Evolutionary conservation across 1,140 invertebrate genomes (phyloP).

Genomic region (Papilio aristodemus): DNA sequence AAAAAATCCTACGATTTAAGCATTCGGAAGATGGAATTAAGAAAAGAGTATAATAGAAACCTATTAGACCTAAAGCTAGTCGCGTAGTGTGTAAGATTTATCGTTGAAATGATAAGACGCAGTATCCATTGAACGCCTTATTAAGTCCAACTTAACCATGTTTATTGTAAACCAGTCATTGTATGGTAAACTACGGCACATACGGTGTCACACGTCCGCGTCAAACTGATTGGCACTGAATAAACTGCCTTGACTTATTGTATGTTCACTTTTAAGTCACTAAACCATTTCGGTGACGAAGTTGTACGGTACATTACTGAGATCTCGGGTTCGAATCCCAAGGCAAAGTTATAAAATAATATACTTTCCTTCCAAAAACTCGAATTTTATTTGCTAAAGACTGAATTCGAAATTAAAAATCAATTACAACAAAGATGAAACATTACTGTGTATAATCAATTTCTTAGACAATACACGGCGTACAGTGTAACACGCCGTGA

Average conservation of each 20-base stretch:
- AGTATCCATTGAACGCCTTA: constrained; percentile 2
- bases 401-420: no score
- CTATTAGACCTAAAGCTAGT: not conserved
- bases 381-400: no score
- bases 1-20: no score
- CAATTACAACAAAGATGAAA: not conserved
- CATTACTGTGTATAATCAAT: not conserved
- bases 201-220: not conserved
- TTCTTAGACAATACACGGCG: not conserved
- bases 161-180: constrained; percentile 10
- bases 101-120: not conserved
- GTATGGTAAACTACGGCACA: constrained; percentile 9
- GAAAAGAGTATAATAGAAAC: not conserved
- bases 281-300: no score
- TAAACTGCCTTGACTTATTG: not conserved
- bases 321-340: no score
- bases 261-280: not conserved
- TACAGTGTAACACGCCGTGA: not conserved
- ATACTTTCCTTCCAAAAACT: no score
- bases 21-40: not conserved
- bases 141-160: constrained; percentile 3
- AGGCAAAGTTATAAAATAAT: no score
- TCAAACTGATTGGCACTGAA: not conserved
- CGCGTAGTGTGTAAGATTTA: constrained; percentile 2
- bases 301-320: no score